A percentile compares a stretch with the other conserved stretches of the same genome.
Conservation (phyloP, 2,888 invertebrate species). For the Meghimatium bilineatum region DNA sequence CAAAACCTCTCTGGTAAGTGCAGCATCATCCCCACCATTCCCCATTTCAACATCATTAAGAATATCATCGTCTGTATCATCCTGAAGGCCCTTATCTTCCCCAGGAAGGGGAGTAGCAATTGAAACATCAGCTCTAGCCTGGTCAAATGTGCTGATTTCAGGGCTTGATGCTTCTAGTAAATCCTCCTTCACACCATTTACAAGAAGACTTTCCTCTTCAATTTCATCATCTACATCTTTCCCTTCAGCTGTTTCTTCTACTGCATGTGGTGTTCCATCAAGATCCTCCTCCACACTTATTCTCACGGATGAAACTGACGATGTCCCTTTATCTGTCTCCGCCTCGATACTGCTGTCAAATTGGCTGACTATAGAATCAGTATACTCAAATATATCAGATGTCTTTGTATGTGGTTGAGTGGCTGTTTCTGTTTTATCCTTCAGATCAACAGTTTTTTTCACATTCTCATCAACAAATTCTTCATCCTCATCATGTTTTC, state of each 20-base stretch:
- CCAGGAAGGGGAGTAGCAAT: constrained; percentile 33
- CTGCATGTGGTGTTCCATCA: neutral
- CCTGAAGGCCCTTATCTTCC: constrained; percentile 20
- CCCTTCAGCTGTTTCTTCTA: neutral
- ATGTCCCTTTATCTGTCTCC: neutral
- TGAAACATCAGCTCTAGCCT: constrained; percentile 31
- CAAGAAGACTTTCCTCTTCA: constrained; percentile 40
- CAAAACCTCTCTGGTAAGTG: neutral
- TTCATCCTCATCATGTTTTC: neutral
- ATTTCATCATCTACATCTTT: constrained; percentile 35
- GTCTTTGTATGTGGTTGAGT: neutral
- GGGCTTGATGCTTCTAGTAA: constrained; percentile 40
- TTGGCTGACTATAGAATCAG: neutral
- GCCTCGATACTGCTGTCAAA: neutral
- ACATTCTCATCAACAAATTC: neutral
- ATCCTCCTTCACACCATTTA: constrained; percentile 33
- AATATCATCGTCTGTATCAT: constrained; percentile 38
- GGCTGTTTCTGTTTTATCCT: neutral
- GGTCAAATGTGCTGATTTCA: constrained; percentile 26
- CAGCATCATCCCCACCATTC: constrained; percentile 17
- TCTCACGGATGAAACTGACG: neutral
- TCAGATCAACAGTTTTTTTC: neutral
- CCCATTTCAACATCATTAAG: constrained; percentile 36
- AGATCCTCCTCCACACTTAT: neutral
- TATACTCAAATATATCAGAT: neutral